phyloP scores from a whole-genome alignment of 2,797 vertebrate species.

The Anas bernieri region DNA sequence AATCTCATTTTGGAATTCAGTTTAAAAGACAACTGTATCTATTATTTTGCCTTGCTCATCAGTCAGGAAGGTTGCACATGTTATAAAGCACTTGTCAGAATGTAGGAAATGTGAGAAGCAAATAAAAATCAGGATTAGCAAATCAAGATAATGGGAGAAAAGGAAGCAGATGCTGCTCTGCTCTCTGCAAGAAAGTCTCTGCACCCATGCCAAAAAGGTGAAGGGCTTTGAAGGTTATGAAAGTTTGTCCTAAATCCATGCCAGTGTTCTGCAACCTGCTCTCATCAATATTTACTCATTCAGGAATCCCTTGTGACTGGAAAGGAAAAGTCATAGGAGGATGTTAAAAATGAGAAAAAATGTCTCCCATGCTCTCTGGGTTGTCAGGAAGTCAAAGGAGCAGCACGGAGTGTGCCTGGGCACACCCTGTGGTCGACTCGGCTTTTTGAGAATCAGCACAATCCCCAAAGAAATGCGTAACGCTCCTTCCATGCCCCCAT shows the following conservation, averaged over 20 bases:
- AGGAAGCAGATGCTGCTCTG: background rate
- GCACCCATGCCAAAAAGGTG: background rate
- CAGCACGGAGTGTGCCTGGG: fast-evolving
- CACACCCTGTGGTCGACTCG: fast-evolving
- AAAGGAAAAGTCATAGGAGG: background rate
- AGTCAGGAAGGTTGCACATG: background rate
- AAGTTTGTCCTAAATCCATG: background rate
- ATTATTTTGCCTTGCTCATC: background rate
- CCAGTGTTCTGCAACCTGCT: background rate
- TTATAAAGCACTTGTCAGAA: background rate
- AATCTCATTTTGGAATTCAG: background rate
- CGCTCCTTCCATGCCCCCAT: background rate
- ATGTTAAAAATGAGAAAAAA: background rate
- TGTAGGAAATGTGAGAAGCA: background rate
- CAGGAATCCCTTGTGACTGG: background rate
- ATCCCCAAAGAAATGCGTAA: background rate
- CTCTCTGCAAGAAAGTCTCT: background rate
- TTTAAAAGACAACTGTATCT: background rate
- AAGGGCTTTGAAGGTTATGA: background rate
- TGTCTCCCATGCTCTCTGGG: background rate
- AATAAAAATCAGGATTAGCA: background rate
- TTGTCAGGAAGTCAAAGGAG: background rate
- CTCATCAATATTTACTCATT: background rate
- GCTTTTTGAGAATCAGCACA: background rate
- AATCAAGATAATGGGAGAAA: background rate